These are phyloP conservation scores for Streptopelia turtur DNA, from an alignment of 2,797 vertebrate species.

Conservation along the genomic window DNA sequence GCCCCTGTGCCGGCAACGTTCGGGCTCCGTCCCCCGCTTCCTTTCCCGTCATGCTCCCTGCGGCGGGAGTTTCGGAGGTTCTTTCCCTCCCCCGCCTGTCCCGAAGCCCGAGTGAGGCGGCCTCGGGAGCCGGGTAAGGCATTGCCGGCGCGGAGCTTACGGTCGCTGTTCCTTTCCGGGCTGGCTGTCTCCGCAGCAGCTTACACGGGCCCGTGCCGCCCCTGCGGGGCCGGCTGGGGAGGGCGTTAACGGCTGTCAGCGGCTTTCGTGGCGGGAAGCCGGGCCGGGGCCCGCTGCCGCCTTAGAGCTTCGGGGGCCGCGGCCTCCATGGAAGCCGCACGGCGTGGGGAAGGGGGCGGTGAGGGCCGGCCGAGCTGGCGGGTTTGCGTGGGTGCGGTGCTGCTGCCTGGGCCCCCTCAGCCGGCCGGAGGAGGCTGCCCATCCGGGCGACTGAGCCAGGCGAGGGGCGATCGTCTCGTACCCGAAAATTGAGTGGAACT, in stretches of 20 bases:
- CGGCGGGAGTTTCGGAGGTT: slow-evolving; percentile 45
- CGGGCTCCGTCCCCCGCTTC: accelerated
- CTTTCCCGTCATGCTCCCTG: slow-evolving; percentile 48
- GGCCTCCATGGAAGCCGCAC: too few species aligned
- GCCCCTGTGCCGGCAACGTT: accelerated
- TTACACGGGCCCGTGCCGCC: too few species aligned
- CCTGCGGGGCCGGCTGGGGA: accelerated
- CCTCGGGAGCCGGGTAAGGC: not conserved
- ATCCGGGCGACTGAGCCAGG: too few species aligned
- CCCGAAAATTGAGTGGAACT: accelerated
- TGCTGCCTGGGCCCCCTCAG: too few species aligned
- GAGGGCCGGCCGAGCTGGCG: not conserved
- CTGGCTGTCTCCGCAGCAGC: accelerated
- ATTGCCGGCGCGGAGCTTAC: accelerated
- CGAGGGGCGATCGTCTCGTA: too few species aligned
- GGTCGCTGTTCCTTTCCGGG: accelerated
- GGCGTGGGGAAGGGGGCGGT: not conserved
- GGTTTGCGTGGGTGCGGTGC: not conserved
- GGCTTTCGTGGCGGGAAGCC: not conserved
- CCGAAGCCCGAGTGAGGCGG: accelerated
- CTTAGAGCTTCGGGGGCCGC: not conserved
- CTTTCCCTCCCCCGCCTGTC: accelerated
- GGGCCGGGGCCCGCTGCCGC: too few species aligned
- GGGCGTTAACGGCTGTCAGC: not conserved
- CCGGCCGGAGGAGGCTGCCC: too few species aligned